Evolutionary conservation across 2,797 vertebrate genomes (phyloP).

Genomic region (Aphelocoma californica): DNA sequence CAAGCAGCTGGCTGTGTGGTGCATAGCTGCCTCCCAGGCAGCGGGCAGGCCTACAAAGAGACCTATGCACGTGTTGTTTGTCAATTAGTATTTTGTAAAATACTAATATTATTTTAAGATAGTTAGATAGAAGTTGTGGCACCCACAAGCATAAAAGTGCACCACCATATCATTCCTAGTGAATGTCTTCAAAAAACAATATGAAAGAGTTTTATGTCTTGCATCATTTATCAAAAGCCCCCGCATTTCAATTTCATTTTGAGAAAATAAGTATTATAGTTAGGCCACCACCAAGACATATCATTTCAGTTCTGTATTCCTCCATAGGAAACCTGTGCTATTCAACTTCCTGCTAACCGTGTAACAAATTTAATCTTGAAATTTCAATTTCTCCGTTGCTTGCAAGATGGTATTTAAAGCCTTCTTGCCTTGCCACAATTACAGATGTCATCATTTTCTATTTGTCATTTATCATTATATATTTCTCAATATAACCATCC

Average conservation of each 20-base stretch:
- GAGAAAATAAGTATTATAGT: not conserved
- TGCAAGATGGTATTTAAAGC: not conserved
- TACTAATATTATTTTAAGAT: not conserved
- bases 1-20: accelerated
- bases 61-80: accelerated
- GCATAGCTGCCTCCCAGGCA: not conserved
- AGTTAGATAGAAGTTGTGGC: not conserved
- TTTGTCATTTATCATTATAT: not conserved
- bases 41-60: not conserved
- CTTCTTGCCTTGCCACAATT: not conserved
- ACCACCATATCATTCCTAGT: not conserved
- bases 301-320: not conserved
- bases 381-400: not conserved
- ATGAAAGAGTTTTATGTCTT: not conserved
- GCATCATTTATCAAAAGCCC: not conserved
- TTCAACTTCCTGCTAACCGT: not conserved
- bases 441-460: not conserved
- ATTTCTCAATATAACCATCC: not conserved
- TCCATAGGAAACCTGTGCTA: not conserved
- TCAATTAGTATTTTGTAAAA: not conserved
- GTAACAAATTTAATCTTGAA: not conserved
- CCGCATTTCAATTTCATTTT: not conserved
- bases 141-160: not conserved
- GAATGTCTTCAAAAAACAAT: not conserved
- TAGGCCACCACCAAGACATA: not conserved